Evolutionary conservation across 2,113 vertebrate species (phyloP), one percentile per base, ranked within the genome.

Genomic region (Trematomus loennbergii): DNA sequence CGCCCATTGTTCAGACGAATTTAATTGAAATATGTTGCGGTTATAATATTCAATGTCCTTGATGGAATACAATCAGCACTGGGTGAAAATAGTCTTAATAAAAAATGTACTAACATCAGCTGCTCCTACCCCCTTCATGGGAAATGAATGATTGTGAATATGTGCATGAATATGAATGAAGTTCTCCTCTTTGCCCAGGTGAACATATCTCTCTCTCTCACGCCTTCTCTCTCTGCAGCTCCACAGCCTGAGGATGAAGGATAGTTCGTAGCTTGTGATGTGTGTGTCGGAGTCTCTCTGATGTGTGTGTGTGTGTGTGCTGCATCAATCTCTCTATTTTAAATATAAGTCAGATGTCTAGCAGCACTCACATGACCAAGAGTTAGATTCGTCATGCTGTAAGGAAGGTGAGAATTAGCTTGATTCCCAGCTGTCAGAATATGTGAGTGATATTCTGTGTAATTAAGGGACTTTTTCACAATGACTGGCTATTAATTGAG

Each of bases 221-320:
- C 50, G 50, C 58, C 46, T 20, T 71, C 53, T 48, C 25, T 54
- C 36, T 25, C 55, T 62, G 22, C 17, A 43, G 40, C 68, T 73
- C 63, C 50, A 25, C 58, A 77, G 78, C 82, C 49, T 52, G 49
- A 81, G 72, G 79, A 81, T 33, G 68, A 73, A 69, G 54, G 57
- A 53, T 63, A 20, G 58, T 75, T 87, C 72, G 63, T 53, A 57
- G 68, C 57, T 54, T 57, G 62, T 4, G 49, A 25, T 55, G 66
- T 60, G 36, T n/a, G n/a, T 40, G 36, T 40, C n/a, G n/a, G n/a
- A n/a, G n/a, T n/a, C n/a, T n/a, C n/a, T n/a, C n/a, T n/a, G n/a
- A 7, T 36, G 36, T 59, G 68, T 60, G 75, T 58, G n/a, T n/a
- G n/a, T n/a, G 29, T 70, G 20, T 77, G 5, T 22, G 0, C 63